Conservation (phyloP, 2,888 invertebrate species). For the Dichetophora obliterata region DNA sequence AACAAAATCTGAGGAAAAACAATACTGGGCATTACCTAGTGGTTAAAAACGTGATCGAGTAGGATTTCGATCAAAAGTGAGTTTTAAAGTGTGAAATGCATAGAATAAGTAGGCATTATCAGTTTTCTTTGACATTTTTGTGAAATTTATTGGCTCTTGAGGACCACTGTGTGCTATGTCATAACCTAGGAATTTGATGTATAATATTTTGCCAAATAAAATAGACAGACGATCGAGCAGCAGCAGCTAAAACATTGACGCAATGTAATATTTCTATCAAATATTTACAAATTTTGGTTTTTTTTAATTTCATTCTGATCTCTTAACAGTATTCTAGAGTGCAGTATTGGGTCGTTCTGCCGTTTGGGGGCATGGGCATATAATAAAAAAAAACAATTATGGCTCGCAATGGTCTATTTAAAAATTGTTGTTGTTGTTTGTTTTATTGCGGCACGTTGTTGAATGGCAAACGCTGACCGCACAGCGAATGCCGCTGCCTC, state of each 20-base stretch:
- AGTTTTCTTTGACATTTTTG: too few relatives aligned
- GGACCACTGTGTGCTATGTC: too few relatives aligned
- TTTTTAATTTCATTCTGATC: not conserved
- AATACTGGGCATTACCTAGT: too few relatives aligned
- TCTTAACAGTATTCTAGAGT: not conserved
- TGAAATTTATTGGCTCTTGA: too few relatives aligned
- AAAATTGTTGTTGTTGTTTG: constrained; percentile 21
- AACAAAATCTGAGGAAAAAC: too few relatives aligned
- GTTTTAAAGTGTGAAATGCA: too few relatives aligned
- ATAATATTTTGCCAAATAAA: constrained; percentile 12
- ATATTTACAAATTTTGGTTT: not conserved
- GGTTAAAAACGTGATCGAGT: too few relatives aligned
- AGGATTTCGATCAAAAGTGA: too few relatives aligned
- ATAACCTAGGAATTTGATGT: not conserved
- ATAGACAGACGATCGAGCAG: constrained; percentile 13
- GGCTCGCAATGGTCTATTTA: constrained; percentile 61
- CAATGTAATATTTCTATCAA: constrained; percentile 19
- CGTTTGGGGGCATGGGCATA: not conserved
- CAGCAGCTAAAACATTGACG: constrained; percentile 13
- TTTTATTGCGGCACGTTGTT: constrained; percentile 2
- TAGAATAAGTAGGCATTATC: too few relatives aligned
- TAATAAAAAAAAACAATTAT: constrained; percentile 59
- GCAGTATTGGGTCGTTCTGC: not conserved
- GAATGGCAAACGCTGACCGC: constrained; percentile 36
- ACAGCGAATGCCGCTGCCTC: constrained; percentile 32